Percentiles rank a stretch among this genome's conserved stretches.
Conservation (phyloP, 2,113 vertebrate species). For the Rattus rattus region DNA sequence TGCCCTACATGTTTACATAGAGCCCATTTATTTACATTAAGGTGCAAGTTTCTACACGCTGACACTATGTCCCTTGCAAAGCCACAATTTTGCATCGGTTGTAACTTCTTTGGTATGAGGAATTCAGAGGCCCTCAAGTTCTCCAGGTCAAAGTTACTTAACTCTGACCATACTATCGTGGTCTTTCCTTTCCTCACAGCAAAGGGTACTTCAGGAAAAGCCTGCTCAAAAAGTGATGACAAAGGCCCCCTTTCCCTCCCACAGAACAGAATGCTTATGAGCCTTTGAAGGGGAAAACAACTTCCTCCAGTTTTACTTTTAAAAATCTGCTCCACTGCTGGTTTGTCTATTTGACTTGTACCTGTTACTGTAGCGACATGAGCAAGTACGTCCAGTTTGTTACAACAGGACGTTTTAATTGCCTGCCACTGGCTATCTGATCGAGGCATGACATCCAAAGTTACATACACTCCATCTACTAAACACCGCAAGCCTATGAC, state of each 20-base stretch:
- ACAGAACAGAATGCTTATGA: neutral
- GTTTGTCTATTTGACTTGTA: conserved; percentile 33
- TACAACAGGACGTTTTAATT: conserved; percentile 63
- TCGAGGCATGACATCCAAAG: conserved; percentile 57
- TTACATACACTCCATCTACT: neutral
- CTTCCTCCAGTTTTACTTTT: neutral
- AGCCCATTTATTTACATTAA: neutral
- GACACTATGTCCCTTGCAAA: neutral
- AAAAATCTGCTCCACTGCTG: neutral
- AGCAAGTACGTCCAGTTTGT: conserved; percentile 82
- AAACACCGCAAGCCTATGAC: conserved; percentile 42
- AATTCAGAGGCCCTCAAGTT: neutral
- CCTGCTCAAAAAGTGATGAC: neutral
- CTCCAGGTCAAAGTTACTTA: neutral
- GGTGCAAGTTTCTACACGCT: neutral
- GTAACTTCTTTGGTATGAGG: neutral
- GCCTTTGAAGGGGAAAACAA: conserved; percentile 31
- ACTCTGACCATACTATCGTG: neutral
- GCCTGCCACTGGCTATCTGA: conserved; percentile 46
- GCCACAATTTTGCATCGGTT: neutral
- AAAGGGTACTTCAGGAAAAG: conserved; percentile 17
- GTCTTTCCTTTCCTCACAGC: neutral
- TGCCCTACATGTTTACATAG: neutral
- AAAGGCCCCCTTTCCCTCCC: neutral
- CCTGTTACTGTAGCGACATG: conserved; percentile 63